phyloP scores from a whole-genome alignment of 2,113 vertebrate genomes.

The Psophia crepitans region DNA sequence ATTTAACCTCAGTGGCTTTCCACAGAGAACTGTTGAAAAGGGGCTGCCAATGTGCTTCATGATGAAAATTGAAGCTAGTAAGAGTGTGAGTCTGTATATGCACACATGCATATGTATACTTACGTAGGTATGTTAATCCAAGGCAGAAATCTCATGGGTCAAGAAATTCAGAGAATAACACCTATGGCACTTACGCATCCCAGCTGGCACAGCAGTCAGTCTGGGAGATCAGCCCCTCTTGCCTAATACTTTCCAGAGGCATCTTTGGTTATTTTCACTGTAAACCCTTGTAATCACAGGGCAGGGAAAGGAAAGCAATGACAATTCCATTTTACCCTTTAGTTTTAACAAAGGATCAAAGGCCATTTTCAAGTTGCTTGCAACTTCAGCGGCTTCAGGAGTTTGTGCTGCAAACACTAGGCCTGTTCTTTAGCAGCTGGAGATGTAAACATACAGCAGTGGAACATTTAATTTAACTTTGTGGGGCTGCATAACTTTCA shows the following conservation, averaged over 20 bases:
- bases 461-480: constrained; percentile 27
- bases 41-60: not conserved
- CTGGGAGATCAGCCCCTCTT: not conserved
- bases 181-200: not conserved
- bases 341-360: not conserved
- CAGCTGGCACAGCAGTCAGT: not conserved
- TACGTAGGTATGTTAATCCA: not conserved
- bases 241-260: not conserved
- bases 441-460: not conserved
- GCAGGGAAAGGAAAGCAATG: not conserved
- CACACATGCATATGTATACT: too few relatives aligned
- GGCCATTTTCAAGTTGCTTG: not conserved
- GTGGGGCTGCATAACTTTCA: not conserved
- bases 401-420: not conserved
- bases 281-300: not conserved
- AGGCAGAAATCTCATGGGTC: not conserved
- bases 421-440: not conserved
- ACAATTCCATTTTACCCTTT: not conserved
- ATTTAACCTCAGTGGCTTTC: not conserved
- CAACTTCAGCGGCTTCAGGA: not conserved
- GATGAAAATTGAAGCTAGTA: not conserved
- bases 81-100: not conserved
- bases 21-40: not conserved
- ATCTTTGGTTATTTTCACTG: not conserved
- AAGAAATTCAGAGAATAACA: not conserved